Evolutionary conservation across 1,140 invertebrate species (phyloP), one percentile per base, ranked within the genome.

Genomic region (Anastrepha ludens): DNA sequence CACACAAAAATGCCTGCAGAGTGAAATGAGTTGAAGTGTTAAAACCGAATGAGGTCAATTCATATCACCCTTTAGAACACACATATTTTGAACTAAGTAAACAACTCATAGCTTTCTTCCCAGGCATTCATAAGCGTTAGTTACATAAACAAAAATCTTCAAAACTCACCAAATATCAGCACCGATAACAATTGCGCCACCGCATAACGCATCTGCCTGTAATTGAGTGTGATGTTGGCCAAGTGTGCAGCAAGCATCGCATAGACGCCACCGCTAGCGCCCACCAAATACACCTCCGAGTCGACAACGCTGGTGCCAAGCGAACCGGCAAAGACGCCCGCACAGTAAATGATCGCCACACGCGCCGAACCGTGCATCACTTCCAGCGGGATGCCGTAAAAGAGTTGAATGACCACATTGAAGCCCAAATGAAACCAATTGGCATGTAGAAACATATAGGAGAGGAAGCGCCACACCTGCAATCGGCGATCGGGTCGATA

Each of bases 351-450:
- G 78, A 97, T 95, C 11, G 96, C 97, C 89, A 98, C 97, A 87
- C 98, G 95, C 81, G 96, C 94, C 20, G 97, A 98, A 47, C 98
- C 98, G 93, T 99, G 98, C 70, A 99, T 98, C 97, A 99, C 99
- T 94, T 99, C 98, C 90, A 99, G 94, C 1, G 98, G 98, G 87
- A 99, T 95, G 88, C 98, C 98, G 89, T 99, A 97, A 90, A 97
- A 94, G 88, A 98, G 94, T 94, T 99, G 98, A 29, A 99, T 98
- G 86, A 98, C 95, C 89, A 99, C 95, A 94, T 99, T 99, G 95
- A 99, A 99, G 81, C 98, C 95, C 90, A 99, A 94, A 94, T 99
- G 98, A 88, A 99, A 95, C 98, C 98, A 99, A 96, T 98, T 98
- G 64, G 98, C 98, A 94, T 99, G 98, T 90, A 99, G 95, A 89